Evolutionary conservation across 1,140 invertebrate genomes (phyloP), one percentile per base, ranked within the genome.

Genomic region (Globodera ellingtonae): DNA sequence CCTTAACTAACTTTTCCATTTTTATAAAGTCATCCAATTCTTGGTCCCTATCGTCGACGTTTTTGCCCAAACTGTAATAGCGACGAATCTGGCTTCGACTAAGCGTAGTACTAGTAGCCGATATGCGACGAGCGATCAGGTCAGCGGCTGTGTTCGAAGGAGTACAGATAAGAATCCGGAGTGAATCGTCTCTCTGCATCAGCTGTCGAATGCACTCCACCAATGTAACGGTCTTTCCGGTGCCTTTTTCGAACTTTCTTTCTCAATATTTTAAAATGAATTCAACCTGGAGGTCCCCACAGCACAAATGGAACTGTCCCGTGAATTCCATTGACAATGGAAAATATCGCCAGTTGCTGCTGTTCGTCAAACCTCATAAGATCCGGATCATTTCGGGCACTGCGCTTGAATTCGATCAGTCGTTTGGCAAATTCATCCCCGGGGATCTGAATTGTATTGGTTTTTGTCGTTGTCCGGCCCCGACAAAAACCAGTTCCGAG

Each of bases 71-170:
- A 76, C 70, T 74, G 70, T 79, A 78, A 46, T 74, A 74, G 15
- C 78, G 78, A 48, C 69, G 56, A 47, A 79, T 74, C n/a, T 79
- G 74, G 18, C 0, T 52, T 21, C 21, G n/a, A 1, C 21, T 18
- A 13, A 72, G 56, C 44, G 50, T 44, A 79, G 10, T 4, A n/a
- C n/a, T n/a, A n/a, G 46, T 52, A 21, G n/a, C 13, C 35, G 21
- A 21, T 56, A 79, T 79, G 13, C 50, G 48, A 18, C 56, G n/a
- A 56, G 78, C 78, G 59, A 79, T 59, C 21, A 74, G 47, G 47
- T 79, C 78, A 15, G 78, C 78, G 7, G 78, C 78, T 35, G 56
- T 79, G 62, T 78, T 72, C 6, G 78, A 79, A 13, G 78, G 78
- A 44, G 78, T 79, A 35, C 78, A 79, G n/a, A 79, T 65, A 5